Evolutionary conservation across 92 coral and sea anemone genomes (phyloP).

Genomic region (Bergia sp.): DNA sequence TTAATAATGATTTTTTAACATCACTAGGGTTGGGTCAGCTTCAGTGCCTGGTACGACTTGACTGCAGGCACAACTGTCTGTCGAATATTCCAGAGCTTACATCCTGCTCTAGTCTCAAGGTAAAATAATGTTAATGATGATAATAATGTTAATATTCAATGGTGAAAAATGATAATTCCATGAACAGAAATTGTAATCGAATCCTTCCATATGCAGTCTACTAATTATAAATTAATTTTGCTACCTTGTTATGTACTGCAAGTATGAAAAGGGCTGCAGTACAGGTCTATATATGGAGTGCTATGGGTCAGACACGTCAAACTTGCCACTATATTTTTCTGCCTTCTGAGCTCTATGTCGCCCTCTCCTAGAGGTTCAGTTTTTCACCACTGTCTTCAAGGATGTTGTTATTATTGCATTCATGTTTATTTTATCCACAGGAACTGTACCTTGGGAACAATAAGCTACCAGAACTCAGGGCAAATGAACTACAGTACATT

Average conservation of each 20-base stretch:
- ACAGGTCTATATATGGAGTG: no score
- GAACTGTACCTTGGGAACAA: slow-evolving; percentile 92
- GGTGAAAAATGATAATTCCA: no score
- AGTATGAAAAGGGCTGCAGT: no score
- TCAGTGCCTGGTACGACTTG: slow-evolving; percentile 78
- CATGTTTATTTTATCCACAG: slow-evolving; percentile 44
- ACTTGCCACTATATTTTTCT: no score
- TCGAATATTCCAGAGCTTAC: slow-evolving; percentile 72
- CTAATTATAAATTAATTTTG: no score
- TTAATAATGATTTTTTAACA: background rate
- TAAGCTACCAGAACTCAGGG: slow-evolving; percentile 63
- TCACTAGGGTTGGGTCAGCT: slow-evolving; percentile 68
- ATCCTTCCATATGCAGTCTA: no score
- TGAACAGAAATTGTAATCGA: no score
- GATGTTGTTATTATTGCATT: background rate
- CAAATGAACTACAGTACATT: slow-evolving; percentile 60
- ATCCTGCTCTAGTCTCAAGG: slow-evolving; percentile 84
- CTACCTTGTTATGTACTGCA: no score
- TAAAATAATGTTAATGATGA: slow-evolving; percentile 2
- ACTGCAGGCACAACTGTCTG: slow-evolving; percentile 88
- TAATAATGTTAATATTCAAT: background rate
- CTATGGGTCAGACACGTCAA: no score
- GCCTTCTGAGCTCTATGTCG: background rate
- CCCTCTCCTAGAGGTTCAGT: background rate
- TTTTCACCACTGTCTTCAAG: background rate